Evolutionary conservation across 2,797 vertebrate species (phyloP).

Genomic region (Paguma larvata): DNA sequence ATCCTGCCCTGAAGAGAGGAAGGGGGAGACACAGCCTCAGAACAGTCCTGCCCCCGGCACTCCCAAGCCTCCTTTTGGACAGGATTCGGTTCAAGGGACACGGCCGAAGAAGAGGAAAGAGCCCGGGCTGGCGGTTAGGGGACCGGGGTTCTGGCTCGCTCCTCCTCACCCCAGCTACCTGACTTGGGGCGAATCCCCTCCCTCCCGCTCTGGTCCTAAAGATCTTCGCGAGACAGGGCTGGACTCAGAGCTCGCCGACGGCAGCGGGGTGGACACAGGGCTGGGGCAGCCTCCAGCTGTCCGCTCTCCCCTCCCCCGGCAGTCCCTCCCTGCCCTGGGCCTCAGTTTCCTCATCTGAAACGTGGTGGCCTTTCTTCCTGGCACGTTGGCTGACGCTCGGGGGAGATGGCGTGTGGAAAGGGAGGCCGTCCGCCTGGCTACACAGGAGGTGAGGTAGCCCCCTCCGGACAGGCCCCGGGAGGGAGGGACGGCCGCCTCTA

Average conservation of each 20-base stretch:
- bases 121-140: rapidly evolving
- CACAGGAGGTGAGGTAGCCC: rapidly evolving
- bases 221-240: not conserved
- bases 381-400: rapidly evolving
- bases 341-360: not conserved
- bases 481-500: rapidly evolving
- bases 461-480: not conserved
- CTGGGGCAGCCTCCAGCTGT: not conserved
- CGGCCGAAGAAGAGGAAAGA: not conserved
- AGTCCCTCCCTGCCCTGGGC: not conserved
- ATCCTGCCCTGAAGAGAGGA: rapidly evolving
- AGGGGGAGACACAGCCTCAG: rapidly evolving
- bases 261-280: not conserved
- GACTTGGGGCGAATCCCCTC: not conserved
- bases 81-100: rapidly evolving
- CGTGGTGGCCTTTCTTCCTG: not conserved
- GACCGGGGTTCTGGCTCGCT: not conserved
- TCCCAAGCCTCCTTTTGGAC: not conserved
- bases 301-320: not conserved
- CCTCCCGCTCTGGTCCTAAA: not conserved
- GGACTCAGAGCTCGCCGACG: not conserved
- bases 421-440: rapidly evolving
- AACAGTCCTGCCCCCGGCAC: not conserved
- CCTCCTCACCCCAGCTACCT: not conserved
- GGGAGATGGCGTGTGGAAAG: rapidly evolving